Evolutionary conservation across 2,888 invertebrate genomes (phyloP), one percentile per base, ranked within the genome.

Genomic region (Drosophila paracracens): DNA sequence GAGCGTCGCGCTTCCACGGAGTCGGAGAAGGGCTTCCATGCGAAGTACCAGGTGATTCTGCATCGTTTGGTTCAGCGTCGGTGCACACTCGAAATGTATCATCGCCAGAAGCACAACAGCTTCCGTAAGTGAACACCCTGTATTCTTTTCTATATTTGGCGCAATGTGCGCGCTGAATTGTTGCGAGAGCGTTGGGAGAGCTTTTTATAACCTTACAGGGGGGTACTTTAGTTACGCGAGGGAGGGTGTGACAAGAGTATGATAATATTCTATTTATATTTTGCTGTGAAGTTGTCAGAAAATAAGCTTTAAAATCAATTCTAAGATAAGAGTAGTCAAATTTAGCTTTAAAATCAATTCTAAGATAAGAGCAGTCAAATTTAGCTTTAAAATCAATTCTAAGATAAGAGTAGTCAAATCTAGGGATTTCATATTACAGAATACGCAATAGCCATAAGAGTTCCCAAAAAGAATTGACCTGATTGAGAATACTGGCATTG

Each of bases 31-130:
- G 97, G 97, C 83, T 98, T 98, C 93, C 95, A 96, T 86, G 96
- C 97, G 91, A 95, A 96, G 84, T 98, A 97, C 91, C 97, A 97
- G 87, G 96, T 97, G 27, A 95, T 97, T 70, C 97, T 97, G 5
- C 98, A 98, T 93, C 95, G 98, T 63, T 96, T 98, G 94, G 97
- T 98, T 0, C 98, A 98, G 93, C 94, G 98, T 64, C 96, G 97
- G 91, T 97, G 97, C 59, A 97, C 97, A 91, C 95, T 97, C 61
- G 98, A 98, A 93, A 96, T 98, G 95, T 98, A 97, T 91, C 95
- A 96, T 90, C 95, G 98, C 76, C 96, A 98, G 91, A 95, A 96
- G 60, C 96, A 96, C 69, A 97, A 97, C 88, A 95, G 95, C 66
- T 97, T 98, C 92, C 97, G 98, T 98, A 94, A 96, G 96, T 91